Percentiles rank a stretch among this genome's conserved stretches.
phyloP scores from a whole-genome alignment of 2,888 invertebrate species.

The Eristalis pertinax region DNA sequence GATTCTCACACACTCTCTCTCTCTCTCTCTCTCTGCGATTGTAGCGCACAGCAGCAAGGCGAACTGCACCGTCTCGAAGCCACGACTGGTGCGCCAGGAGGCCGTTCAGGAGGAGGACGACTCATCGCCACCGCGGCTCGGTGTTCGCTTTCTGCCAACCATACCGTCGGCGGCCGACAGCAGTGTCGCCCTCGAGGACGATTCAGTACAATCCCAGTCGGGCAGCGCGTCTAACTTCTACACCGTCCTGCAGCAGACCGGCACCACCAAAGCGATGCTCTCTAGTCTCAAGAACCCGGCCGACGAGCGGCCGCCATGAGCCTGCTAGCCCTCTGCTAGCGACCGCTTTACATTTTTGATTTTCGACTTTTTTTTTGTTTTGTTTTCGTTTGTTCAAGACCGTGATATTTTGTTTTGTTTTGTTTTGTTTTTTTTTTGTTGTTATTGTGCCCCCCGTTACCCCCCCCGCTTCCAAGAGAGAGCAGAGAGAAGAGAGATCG shows the following conservation, averaged over 20 bases:
- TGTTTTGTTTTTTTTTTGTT: conserved; percentile 11
- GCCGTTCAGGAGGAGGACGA: conserved; percentile 90
- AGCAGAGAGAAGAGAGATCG: neutral
- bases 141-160: conserved; percentile 86
- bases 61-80: conserved; percentile 82
- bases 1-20: neutral
- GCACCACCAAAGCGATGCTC: conserved; percentile 74
- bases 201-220: conserved; percentile 77
- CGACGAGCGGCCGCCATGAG: conserved; percentile 79
- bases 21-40: neutral
- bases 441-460: conserved; percentile 2
- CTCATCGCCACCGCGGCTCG: conserved; percentile 81
- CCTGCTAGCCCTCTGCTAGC: neutral
- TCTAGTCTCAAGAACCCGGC: conserved; percentile 76
- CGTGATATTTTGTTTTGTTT: conserved; percentile 59
- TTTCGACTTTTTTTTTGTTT: neutral
- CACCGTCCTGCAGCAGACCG: conserved; percentile 74
- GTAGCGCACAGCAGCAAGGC: conserved; percentile 79
- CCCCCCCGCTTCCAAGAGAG: neutral
- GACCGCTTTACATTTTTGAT: neutral
- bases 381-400: conserved; percentile 36
- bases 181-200: conserved; percentile 86
- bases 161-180: conserved; percentile 89
- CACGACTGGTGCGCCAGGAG: conserved; percentile 89
- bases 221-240: conserved; percentile 73